Percentiles rank a stretch among this genome's conserved stretches.
phyloP scores from a whole-genome alignment of 2,113 vertebrate species.

The Melierax canorus region DNA sequence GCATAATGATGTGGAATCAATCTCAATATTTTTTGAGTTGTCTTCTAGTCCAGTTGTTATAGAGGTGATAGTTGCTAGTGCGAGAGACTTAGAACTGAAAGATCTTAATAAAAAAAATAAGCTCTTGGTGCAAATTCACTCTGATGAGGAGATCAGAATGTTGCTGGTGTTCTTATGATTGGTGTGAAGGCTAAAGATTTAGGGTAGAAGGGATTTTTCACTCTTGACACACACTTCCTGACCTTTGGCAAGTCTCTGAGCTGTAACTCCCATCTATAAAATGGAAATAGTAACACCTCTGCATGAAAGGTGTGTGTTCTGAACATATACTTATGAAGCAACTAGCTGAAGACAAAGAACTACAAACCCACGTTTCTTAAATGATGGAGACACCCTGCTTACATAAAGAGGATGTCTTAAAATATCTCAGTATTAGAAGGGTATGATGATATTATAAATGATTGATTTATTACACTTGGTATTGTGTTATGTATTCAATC shows the following conservation, averaged over 20 bases:
- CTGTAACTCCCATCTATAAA: not conserved
- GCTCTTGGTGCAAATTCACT: not conserved
- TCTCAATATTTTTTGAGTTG: not conserved
- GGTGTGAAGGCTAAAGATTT: not conserved
- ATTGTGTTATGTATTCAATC: not conserved
- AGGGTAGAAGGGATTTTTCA: not conserved
- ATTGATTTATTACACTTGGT: not conserved
- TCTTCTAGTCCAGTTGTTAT: not conserved
- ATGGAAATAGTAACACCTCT: not conserved
- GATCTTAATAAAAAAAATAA: not conserved
- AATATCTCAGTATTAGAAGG: not conserved
- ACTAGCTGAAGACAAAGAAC: not conserved
- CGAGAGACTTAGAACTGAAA: not conserved
- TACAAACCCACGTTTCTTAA: not conserved
- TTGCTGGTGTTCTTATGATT: not conserved
- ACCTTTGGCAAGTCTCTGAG: not conserved
- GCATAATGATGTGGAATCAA: not conserved
- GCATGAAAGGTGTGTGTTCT: not conserved
- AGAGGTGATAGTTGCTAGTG: not conserved
- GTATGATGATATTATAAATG: not conserved
- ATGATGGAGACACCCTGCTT: not conserved
- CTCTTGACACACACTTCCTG: not conserved
- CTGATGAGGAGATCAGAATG: not conserved
- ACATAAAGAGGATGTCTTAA: not conserved
- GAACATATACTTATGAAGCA: not conserved